Evolutionary conservation across 2,888 invertebrate species (phyloP).

Genomic region (Drepana falcataria): DNA sequence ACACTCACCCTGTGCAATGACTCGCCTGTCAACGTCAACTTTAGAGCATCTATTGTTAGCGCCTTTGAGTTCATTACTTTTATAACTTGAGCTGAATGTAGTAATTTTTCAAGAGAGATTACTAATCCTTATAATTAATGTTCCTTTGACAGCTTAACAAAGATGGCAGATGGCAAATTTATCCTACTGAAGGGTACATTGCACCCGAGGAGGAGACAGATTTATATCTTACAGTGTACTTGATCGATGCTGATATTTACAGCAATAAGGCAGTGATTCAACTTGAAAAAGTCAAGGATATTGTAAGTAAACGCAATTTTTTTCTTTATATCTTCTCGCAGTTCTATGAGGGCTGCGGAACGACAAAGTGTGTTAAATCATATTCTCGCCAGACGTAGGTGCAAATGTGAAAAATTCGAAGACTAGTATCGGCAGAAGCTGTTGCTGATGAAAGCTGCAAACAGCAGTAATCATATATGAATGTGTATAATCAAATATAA

Average conservation of each 20-base stretch:
- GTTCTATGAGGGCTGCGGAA: too few species aligned
- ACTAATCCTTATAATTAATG: background rate
- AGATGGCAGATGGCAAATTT: conserved; percentile 59
- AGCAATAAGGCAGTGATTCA: conserved; percentile 64
- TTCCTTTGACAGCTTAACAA: conserved; percentile 45
- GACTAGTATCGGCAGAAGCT: too few species aligned
- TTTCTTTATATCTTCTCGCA: too few species aligned
- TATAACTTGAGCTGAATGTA: too few species aligned
- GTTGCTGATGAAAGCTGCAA: too few species aligned
- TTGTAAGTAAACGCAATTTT: conserved; percentile 40
- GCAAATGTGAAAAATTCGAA: too few species aligned
- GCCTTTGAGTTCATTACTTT: too few species aligned
- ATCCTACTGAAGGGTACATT: conserved; percentile 52
- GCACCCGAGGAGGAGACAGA: conserved; percentile 59
- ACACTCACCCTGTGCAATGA: conserved; percentile 81
- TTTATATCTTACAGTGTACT: conserved; percentile 44
- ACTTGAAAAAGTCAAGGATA: conserved; percentile 65
- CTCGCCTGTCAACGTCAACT: conserved; percentile 82
- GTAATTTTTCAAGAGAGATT: too few species aligned
- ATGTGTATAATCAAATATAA: too few species aligned
- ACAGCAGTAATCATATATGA: too few species aligned
- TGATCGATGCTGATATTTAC: conserved; percentile 59
- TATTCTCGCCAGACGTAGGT: too few species aligned
- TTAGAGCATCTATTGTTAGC: conserved; percentile 71
- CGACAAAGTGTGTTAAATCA: too few species aligned